phyloP scores from a whole-genome alignment of 2,797 vertebrate species.

The Arctocebus calabarensis region DNA sequence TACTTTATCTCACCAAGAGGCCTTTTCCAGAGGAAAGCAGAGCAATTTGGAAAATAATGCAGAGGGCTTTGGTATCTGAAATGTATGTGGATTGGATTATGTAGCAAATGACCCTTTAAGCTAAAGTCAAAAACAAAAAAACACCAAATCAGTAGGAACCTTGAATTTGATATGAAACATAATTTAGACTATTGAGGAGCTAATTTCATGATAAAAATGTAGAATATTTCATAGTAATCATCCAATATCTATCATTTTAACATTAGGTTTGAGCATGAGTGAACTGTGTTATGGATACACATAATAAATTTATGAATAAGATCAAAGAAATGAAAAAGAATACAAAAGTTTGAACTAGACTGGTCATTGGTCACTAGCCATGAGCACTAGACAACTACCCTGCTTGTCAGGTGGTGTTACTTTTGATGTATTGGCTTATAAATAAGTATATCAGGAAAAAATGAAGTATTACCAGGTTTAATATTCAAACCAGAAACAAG shows the following conservation, averaged over 20 bases:
- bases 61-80: background rate
- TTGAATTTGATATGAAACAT: background rate
- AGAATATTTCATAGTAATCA: background rate
- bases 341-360: background rate
- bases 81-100: background rate
- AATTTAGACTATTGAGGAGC: background rate
- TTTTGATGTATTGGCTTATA: background rate
- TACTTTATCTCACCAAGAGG: background rate
- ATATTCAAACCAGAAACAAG: background rate
- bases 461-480: background rate
- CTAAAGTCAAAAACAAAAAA: background rate
- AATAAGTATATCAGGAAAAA: background rate
- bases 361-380: background rate
- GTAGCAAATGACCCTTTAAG: background rate
- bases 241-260: background rate
- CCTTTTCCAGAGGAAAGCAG: background rate
- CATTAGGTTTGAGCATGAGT: background rate
- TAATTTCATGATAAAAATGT: background rate
- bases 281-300: background rate
- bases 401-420: background rate
- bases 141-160: background rate
- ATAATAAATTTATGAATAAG: background rate
- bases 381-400: background rate
- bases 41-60: background rate
- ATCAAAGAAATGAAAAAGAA: background rate